Percentiles rank a stretch among this genome's conserved stretches.
phyloP scores from a whole-genome alignment of 1,140 invertebrate genomes.

The Centruroides sculpturatus region DNA sequence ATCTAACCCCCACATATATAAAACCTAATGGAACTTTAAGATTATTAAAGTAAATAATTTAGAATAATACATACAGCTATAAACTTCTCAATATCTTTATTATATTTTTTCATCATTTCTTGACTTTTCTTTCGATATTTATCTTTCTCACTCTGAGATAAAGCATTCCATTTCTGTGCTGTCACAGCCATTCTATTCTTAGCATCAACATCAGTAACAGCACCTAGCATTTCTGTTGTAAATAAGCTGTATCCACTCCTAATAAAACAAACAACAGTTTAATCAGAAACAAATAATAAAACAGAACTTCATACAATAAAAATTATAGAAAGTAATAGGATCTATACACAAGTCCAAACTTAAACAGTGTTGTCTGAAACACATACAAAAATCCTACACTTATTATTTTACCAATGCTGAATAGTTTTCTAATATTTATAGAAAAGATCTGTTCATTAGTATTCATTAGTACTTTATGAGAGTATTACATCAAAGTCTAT shows the following conservation, averaged over 20 bases:
- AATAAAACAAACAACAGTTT: not conserved
- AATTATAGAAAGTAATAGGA: not conserved
- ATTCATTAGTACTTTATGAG: not conserved
- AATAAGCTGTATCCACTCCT: slow-evolving; percentile 31
- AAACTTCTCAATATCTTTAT: slow-evolving; percentile 31
- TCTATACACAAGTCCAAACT: no score
- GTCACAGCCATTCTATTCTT: slow-evolving; percentile 22
- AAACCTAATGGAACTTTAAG: not conserved
- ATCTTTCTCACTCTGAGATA: slow-evolving; percentile 25
- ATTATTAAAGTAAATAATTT: not conserved
- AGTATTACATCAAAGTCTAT: not conserved
- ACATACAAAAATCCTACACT: not conserved
- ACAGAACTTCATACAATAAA: not conserved
- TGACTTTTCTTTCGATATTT: slow-evolving; percentile 25
- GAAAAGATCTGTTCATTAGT: not conserved
- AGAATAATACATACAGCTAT: slow-evolving; percentile 23
- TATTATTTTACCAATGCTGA: not conserved
- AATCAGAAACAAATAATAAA: not conserved
- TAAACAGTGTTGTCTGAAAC: no score
- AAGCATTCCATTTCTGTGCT: slow-evolving; percentile 26
- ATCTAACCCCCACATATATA: no score
- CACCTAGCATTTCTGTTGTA: slow-evolving; percentile 22
- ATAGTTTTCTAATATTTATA: not conserved
- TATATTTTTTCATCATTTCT: slow-evolving; percentile 25
- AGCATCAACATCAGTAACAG: slow-evolving; percentile 18